Evolutionary conservation across 2,113 vertebrate genomes (phyloP).

Genomic region (Budorcas taxicolor): DNA sequence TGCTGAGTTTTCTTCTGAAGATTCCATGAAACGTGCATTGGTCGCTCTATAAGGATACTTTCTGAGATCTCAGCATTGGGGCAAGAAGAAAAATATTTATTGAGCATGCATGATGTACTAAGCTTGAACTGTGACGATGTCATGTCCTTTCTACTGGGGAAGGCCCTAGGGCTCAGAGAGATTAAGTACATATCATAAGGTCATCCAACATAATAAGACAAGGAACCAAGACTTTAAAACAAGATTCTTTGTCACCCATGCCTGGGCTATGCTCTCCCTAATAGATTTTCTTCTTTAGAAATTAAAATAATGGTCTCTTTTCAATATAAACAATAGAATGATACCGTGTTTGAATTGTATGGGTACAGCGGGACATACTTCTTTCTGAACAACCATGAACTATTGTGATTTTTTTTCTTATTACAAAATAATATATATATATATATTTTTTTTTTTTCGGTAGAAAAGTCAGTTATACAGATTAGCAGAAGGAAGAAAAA

Average conservation of each 20-base stretch:
- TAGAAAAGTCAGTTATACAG: not conserved
- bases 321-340: not conserved
- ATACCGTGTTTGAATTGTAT: not conserved
- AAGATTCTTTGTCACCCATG: not conserved
- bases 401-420: not conserved
- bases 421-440: not conserved
- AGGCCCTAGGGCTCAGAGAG: not conserved
- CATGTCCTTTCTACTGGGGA: accelerated
- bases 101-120: not conserved
- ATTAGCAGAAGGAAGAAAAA: not conserved
- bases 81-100: not conserved
- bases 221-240: not conserved
- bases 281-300: not conserved
- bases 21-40: not conserved
- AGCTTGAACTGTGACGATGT: not conserved
- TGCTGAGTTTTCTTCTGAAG: not conserved
- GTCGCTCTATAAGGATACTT: not conserved
- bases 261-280: not conserved
- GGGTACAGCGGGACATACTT: not conserved
- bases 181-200: not conserved
- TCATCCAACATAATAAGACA: not conserved
- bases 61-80: not conserved
- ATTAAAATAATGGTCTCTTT: not conserved
- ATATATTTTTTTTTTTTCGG: too few relatives aligned
- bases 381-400: not conserved